A percentile compares a stretch with the other conserved stretches of the same genome.
Conservation (phyloP, 2,888 invertebrate genomes). For the Athripsodes cinereus region DNA sequence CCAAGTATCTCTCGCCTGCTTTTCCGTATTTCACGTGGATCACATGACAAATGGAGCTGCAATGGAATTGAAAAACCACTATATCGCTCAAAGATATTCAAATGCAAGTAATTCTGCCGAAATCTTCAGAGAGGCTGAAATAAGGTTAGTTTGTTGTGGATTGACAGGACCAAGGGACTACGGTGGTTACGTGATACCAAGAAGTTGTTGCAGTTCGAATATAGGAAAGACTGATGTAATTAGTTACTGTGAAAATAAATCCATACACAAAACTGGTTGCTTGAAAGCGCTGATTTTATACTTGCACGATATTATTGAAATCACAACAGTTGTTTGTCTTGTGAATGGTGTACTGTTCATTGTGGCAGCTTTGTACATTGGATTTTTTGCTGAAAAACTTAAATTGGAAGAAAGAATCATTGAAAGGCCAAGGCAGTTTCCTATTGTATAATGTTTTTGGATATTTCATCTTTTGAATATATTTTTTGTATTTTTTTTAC, state of each 20-base stretch:
- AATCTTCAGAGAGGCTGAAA: not conserved
- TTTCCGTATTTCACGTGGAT: constrained; percentile 14
- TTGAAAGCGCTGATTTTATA: not conserved
- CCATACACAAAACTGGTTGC: constrained; percentile 3
- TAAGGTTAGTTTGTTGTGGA: constrained; percentile 8
- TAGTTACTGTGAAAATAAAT: not conserved
- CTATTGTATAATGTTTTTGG: too few species aligned
- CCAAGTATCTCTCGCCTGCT: constrained; percentile 11
- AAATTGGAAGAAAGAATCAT: constrained; percentile 2
- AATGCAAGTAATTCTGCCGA: too few species aligned
- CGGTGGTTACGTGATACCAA: not conserved
- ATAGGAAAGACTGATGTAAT: too few species aligned
- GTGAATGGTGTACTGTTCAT: constrained; percentile 9
- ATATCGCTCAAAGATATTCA: not conserved
- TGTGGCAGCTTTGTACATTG: constrained; percentile 10
- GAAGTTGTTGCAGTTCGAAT: constrained; percentile 1
- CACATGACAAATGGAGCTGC: not conserved
- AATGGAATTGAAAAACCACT: constrained; percentile 4
- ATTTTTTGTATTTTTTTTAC: too few species aligned
- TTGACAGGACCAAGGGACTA: constrained; percentile 4
- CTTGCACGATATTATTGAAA: constrained; percentile 8
- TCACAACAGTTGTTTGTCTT: constrained; percentile 9
- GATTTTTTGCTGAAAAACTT: constrained; percentile 14
- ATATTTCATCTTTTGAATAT: too few species aligned
- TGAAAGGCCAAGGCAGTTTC: not conserved